These are phyloP conservation scores for Drosophila dunni DNA, from an alignment of 1,140 invertebrate genomes.

Conservation along the genomic window DNA sequence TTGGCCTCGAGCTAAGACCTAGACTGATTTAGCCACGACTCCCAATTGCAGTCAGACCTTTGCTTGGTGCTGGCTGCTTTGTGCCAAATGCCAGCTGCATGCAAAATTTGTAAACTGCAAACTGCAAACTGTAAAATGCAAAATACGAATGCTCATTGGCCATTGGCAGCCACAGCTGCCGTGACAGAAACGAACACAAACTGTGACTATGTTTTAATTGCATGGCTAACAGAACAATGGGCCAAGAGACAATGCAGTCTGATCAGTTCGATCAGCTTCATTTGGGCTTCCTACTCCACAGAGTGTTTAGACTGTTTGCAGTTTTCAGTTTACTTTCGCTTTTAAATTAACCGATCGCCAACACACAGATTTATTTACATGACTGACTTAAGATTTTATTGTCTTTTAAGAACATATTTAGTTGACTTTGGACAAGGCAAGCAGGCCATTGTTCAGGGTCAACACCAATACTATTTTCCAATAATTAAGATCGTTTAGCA, in stretches of 20 bases:
- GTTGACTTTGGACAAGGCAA: constrained; percentile 36
- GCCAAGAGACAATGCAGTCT: constrained; percentile 35
- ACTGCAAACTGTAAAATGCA: neutral
- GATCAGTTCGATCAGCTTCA: constrained; percentile 3
- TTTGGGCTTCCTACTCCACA: constrained; percentile 44
- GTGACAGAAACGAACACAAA: constrained; percentile 57
- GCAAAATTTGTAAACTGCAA: constrained; percentile 6
- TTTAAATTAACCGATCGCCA: neutral
- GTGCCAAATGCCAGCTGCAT: constrained; percentile 73
- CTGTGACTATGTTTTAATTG: constrained; percentile 70
- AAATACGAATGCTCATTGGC: constrained; percentile 60
- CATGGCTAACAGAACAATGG: constrained; percentile 71
- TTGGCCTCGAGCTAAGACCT: constrained; percentile 44
- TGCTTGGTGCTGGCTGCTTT: neutral
- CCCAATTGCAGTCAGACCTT: constrained; percentile 60
- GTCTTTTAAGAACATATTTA: neutral
- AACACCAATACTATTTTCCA: constrained; percentile 38
- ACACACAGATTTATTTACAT: neutral
- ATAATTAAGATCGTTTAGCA: constrained; percentile 23
- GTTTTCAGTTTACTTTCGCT: constrained; percentile 14
- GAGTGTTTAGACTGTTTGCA: neutral
- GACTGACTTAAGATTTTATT: constrained; percentile 3
- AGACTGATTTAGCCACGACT: constrained; percentile 49
- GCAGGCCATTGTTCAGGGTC: constrained; percentile 39
- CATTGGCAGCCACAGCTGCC: constrained; percentile 37